Base-by-base conservation (phyloP, 2,797 vertebrate genomes). In the Vireo griseus region DNA sequence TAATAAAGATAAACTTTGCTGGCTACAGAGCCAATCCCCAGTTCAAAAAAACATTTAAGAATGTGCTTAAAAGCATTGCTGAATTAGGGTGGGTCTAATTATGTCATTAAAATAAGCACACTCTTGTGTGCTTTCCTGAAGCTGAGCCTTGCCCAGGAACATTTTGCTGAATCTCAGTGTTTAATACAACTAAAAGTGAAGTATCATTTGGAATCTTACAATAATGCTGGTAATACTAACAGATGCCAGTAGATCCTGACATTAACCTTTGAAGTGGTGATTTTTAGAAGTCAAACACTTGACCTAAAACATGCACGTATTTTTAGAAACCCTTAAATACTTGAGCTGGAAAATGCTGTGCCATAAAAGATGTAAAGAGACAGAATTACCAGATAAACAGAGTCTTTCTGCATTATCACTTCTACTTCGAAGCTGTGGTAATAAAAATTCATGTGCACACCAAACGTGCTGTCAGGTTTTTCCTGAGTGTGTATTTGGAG, bases 61-160 rank as follows among this genome's bases (percentile, higher is more conserved):
- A 75, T 75, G 61, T 67, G 24, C 71, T 86, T 89, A 92, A 93
- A 89, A 83, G 35, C 52, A 40, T 48, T 94, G 78, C 89, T 72
- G 81, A 75, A 86, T 88, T 86, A 80, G 92, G 83, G 85, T 91
- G 81, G 65, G 85, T 95, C 79, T 95, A 83, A 90, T 91, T 93
- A 91, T 19, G 11, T 80, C 78, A 87, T 96, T 94, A 86, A 88
- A 95, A 62, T 86, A 83, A 92, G 58, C 65, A 94, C 31, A 39
- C 44, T 77, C 50, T 73, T 88, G 85, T 74, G 47, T 85, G 47
- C 37, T 89, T 94, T 92, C 31, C 65, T 88, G 77, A 92, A 92
- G 29, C 21, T 16, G 24, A 85, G 62, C 61, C 58, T 94, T 89
- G 86, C 62, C 54, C 39, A 52, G 72, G 47, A 88, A 78, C 40